Base-by-base conservation (phyloP, 2,888 invertebrate species). In the Bruchidius siliquastri region DNA sequence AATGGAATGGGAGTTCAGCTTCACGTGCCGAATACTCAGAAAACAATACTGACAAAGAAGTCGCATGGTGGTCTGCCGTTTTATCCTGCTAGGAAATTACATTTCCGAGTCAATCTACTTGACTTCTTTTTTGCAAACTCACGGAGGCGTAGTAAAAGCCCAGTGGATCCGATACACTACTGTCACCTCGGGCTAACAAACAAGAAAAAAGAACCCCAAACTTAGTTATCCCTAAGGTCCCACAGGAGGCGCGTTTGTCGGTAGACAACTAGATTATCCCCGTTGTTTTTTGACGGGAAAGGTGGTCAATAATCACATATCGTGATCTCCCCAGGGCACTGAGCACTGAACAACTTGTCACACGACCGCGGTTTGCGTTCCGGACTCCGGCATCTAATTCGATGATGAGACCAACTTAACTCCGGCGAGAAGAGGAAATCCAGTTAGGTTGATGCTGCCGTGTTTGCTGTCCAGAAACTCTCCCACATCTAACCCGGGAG, bases 301-400 rank as follows among this genome's bases (percentile, higher is more conserved):
- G 85, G 84, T 84, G 85, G 85, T 85, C 85, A 85, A 82, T 85
- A 85, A 85, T 85, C 83, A 80, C 79, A 84, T 85, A 83, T 81
- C 76, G 77, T 78, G 79, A 75, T 80, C 83, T 83, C 83, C 81
- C 78, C 83, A 83, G 81, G 77, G 77, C 79, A 49, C 49, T 1
- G 10, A 49, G 18, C 8, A 49, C 18, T 13, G 49, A 49, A 49
- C 49, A 72, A 80, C 82, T 84, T 84, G 85, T 85, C 84, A 84
- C 84, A 82, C 80, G 76, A 72, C 71, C 69, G 72, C 77, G 76
- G 49, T 13, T 13, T 49, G 49, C 49, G 49, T 49, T 49, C 18
- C 49, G 13, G 49, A 8, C 49, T 49, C 49, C 13, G 49, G 49
- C 3, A 49, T 74, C 74, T 82, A 83, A 83, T 82, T 79, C 79